phyloP scores from a whole-genome alignment of 2,888 invertebrate species.

The Acanthococcus lagerstroemiae region DNA sequence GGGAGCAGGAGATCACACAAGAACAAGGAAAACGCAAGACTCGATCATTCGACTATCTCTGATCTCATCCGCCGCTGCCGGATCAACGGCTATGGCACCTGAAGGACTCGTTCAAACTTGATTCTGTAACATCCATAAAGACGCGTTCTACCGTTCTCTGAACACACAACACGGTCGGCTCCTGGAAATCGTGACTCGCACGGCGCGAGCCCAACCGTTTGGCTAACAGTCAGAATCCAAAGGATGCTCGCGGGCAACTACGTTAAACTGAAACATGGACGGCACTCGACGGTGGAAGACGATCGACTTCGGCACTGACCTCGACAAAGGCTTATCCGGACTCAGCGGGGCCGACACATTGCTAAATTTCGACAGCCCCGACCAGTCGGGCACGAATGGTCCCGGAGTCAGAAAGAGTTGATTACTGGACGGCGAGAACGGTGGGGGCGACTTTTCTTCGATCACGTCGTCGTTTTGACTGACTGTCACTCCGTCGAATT shows the following conservation, averaged over 20 bases:
- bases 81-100: too few relatives aligned
- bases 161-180: too few relatives aligned
- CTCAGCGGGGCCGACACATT: not conserved
- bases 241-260: not conserved
- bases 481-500: constrained; percentile 7
- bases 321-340: not conserved
- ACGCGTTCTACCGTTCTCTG: too few relatives aligned
- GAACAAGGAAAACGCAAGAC: too few relatives aligned
- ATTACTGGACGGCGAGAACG: not conserved
- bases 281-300: constrained; percentile 4
- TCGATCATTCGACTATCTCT: too few relatives aligned
- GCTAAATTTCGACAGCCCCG: not conserved
- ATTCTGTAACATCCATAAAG: too few relatives aligned
- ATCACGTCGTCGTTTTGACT: constrained; percentile 6
- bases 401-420: not conserved
- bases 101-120: too few relatives aligned
- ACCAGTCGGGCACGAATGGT: not conserved
- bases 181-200: too few relatives aligned
- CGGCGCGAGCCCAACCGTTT: too few relatives aligned
- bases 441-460: constrained; percentile 10
- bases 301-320: not conserved
- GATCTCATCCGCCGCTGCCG: too few relatives aligned
- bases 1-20: too few relatives aligned
- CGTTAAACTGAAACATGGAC: constrained; percentile 22
- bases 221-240: not conserved